A percentile compares a stretch with the other conserved stretches of the same genome.
These are phyloP conservation scores for Lamprotornis superbus DNA, from an alignment of 2,113 vertebrate genomes.

Conservation along the genomic window DNA sequence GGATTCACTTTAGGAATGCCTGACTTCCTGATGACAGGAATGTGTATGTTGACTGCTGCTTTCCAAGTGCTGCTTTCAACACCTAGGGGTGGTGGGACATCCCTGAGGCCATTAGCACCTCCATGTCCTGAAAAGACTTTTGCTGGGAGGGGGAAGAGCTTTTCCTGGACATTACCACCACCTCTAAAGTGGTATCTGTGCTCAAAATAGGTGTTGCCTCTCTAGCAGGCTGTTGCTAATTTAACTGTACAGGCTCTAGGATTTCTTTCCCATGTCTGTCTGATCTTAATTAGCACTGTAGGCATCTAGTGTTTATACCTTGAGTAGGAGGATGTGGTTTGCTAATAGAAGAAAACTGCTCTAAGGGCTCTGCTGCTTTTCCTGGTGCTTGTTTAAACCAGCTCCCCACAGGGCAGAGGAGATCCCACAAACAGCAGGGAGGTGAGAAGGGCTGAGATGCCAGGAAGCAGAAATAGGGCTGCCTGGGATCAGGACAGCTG, in stretches of 20 bases:
- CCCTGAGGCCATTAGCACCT: constrained; percentile 23
- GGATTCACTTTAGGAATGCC: not conserved
- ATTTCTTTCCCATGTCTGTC: not conserved
- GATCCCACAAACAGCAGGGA: not conserved
- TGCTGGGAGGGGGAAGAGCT: not conserved
- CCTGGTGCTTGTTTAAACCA: not conserved
- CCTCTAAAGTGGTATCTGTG: not conserved
- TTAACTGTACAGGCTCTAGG: not conserved
- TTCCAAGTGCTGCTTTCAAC: constrained; percentile 16
- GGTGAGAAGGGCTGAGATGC: not conserved
- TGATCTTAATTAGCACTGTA: not conserved
- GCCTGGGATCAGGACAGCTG: not conserved
- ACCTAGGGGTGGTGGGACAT: not conserved
- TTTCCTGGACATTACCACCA: not conserved
- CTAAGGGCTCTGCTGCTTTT: not conserved
- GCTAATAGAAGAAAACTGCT: not conserved
- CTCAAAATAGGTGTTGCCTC: not conserved
- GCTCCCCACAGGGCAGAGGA: not conserved
- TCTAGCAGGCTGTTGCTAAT: not conserved
- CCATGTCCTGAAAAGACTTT: not conserved
- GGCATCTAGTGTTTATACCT: not conserved
- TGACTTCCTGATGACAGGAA: constrained; percentile 35
- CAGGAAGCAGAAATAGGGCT: not conserved
- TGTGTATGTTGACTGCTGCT: not conserved
- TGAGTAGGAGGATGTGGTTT: constrained; percentile 39